phyloP scores from a whole-genome alignment of 2,113 vertebrate species.

The Catharus fuscescens region DNA sequence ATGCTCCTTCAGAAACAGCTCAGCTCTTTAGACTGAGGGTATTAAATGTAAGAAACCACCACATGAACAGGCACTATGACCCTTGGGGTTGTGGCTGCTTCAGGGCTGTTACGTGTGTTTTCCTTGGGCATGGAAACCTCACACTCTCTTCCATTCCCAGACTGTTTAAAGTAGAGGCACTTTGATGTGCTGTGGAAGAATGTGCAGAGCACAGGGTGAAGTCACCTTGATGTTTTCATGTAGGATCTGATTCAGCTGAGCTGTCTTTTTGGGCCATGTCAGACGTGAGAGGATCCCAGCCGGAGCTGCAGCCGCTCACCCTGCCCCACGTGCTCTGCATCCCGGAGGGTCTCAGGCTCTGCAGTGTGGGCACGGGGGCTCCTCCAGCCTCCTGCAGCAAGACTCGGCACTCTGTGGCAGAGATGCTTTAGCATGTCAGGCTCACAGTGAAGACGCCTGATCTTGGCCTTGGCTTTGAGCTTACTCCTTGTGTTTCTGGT shows the following conservation, averaged over 20 bases:
- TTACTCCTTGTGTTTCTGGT: not conserved
- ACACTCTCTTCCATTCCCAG: not conserved
- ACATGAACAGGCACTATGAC: fast-evolving
- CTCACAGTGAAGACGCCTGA: not conserved
- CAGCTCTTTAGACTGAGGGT: not conserved
- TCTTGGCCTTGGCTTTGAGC: not conserved
- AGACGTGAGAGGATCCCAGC: fast-evolving
- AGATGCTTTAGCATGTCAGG: not conserved
- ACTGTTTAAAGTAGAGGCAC: not conserved
- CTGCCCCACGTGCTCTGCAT: fast-evolving
- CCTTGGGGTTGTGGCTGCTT: not conserved
- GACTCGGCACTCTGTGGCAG: not conserved
- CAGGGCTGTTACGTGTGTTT: not conserved
- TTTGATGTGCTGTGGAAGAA: not conserved
- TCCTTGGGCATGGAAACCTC: not conserved
- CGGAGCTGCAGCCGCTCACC: not conserved
- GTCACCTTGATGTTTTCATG: not conserved
- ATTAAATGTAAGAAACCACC: not conserved
- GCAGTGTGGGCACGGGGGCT: fast-evolving
- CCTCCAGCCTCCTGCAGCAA: not conserved
- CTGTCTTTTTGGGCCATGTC: not conserved
- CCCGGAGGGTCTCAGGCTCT: not conserved
- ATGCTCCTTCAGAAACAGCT: not conserved
- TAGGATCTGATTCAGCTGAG: not conserved
- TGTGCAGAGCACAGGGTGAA: not conserved